Evolutionary conservation across 1,140 invertebrate species (phyloP).

Genomic region (Bombus impatiens): DNA sequence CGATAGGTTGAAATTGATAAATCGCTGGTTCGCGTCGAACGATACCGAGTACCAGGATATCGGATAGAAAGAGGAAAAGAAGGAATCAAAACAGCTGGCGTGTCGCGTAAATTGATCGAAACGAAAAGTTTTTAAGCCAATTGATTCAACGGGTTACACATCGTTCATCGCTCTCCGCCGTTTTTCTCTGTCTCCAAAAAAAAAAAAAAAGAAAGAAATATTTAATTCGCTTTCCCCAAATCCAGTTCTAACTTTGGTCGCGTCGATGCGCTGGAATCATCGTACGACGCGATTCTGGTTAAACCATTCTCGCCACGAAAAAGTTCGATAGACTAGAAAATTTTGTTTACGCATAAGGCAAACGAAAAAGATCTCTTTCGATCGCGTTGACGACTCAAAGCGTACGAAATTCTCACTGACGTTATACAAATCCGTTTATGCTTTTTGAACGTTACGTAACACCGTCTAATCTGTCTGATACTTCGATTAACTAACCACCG

Average conservation of each 20-base stretch:
- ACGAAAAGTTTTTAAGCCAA: conserved; percentile 67
- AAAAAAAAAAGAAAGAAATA: not conserved
- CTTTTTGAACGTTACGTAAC: not conserved
- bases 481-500: not conserved
- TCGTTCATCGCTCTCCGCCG: conserved; percentile 11
- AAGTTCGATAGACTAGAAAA: not conserved
- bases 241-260: not conserved
- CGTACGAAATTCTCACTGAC: not conserved
- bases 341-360: not conserved
- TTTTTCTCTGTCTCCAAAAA: not conserved
- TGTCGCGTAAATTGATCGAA: conserved; percentile 69
- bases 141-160: conserved; percentile 54
- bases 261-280: not conserved
- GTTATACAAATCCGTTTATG: not conserved
- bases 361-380: not conserved
- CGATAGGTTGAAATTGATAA: conserved; percentile 65
- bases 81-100: conserved; percentile 49
- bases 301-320: not conserved
- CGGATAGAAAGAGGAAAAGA: conserved; percentile 28
- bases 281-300: not conserved
- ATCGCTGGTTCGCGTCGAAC: conserved; percentile 49
- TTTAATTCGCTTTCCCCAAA: not conserved
- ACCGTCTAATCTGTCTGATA: not conserved
- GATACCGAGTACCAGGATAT: not conserved
- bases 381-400: not conserved